Base-by-base conservation (phyloP, 2,797 vertebrate species). In the Urophycis tenuis region DNA sequence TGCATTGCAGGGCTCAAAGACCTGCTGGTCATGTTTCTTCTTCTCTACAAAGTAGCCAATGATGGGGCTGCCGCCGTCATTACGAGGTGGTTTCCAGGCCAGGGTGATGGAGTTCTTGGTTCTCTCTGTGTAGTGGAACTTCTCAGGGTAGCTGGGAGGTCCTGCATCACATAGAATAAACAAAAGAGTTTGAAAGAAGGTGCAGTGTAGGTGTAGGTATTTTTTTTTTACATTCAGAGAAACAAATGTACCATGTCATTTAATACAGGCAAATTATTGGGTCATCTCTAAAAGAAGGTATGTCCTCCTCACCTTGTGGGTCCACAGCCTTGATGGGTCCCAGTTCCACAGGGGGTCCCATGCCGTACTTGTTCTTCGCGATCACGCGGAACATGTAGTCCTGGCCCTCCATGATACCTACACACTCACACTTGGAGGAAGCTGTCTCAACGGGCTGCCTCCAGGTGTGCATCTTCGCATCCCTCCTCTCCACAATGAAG, bases 31-130 rank as follows among this genome's bases (percentile, higher is more conserved):
- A 3, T 96, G 95, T 64, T 94, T 93, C 87, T 95, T 96, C 86
- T 98, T 99, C 89, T 99, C 98, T 85, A 99, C 91, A 79, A 96
- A 94, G 81, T 99, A 99, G 22, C 98, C 98, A n/a, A 95, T 87
- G 81, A 99, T 81, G 36, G 97, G 97, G 87, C 96, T 96, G 67
- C 97, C 97, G 19, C 97, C 97, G 33, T 99, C 95, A 78, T 93
- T 97, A 78, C 98, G 96, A 17, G 98, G 98, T 75, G 95, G 95
- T 78, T 92, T 99, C 98, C 98, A 99, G 39, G 96, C 85, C 75
- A 99, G 91, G 0, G 96, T 96, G 83, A 99, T 82, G 5, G 94
- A 95, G 79, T 93, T 93, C 88, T 98, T 98, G 0, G 97, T 99
- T 78, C 97, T 95, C 72, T 99, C 98, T 8, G 94, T 95, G 83